Conservation (phyloP, 1,140 invertebrate genomes). For the Bombus picipes region DNA sequence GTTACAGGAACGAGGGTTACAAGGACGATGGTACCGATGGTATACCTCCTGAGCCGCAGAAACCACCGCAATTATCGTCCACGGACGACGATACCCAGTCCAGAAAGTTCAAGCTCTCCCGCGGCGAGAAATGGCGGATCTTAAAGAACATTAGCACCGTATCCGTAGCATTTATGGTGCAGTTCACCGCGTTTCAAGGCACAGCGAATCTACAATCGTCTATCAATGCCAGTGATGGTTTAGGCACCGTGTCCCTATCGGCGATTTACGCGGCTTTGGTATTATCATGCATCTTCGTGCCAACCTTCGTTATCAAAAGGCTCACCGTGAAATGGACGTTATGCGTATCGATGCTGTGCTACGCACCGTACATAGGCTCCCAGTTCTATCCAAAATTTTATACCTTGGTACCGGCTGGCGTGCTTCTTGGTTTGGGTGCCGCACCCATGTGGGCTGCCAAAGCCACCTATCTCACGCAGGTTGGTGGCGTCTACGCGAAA, state of each 20-base stretch:
- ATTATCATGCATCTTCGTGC: slow-evolving; percentile 96
- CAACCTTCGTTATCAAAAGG: slow-evolving; percentile 93
- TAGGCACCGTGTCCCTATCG: slow-evolving; percentile 92
- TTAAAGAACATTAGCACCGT: slow-evolving; percentile 93
- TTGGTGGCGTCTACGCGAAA: slow-evolving; percentile 94
- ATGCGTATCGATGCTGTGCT: slow-evolving; percentile 94
- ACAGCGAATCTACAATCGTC: slow-evolving; percentile 95
- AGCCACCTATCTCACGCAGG: slow-evolving; percentile 96
- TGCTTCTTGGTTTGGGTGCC: slow-evolving; percentile 94
- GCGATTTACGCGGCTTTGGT: slow-evolving; percentile 95
- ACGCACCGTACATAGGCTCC: slow-evolving; percentile 95
- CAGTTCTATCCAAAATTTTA: slow-evolving; percentile 96
- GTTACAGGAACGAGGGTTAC: slow-evolving; percentile 87
- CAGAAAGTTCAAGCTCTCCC: slow-evolving; percentile 90
- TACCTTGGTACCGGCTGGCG: slow-evolving; percentile 95
- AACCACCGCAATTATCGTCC: slow-evolving; percentile 85
- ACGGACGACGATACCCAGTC: slow-evolving; percentile 86
- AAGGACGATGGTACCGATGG: slow-evolving; percentile 84
- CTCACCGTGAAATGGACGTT: slow-evolving; percentile 98
- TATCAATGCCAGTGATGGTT: slow-evolving; percentile 91
- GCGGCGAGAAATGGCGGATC: slow-evolving; percentile 92
- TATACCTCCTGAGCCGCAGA: slow-evolving; percentile 80
- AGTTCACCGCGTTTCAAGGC: slow-evolving; percentile 96
- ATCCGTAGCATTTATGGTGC: slow-evolving; percentile 94
- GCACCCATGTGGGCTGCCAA: slow-evolving; percentile 98